A percentile compares a stretch with the other conserved stretches of the same genome.
Evolutionary conservation across 2,113 vertebrate species (phyloP).

Genomic region (Girardinichthys multiradiatus): DNA sequence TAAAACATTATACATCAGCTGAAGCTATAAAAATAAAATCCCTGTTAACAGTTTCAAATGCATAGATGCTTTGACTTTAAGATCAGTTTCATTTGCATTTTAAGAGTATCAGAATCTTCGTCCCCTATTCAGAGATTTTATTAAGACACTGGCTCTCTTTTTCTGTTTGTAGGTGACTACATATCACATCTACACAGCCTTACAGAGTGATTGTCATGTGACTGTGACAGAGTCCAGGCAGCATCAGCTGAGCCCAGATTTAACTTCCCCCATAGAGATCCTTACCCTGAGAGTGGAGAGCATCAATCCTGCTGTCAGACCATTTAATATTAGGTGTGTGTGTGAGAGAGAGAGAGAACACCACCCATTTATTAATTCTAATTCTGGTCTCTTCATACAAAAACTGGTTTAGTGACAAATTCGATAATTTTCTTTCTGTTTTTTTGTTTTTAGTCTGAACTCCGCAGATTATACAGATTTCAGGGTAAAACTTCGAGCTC

Average conservation of each 20-base stretch:
- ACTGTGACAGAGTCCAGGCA: constrained; percentile 88
- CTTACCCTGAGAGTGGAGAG: constrained; percentile 89
- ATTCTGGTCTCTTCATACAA: too few species aligned
- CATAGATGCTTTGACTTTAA: too few species aligned
- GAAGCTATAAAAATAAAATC: too few species aligned
- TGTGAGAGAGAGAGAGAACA: background rate
- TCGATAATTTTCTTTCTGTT: background rate
- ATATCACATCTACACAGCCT: constrained; percentile 85
- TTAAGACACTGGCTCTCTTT: background rate
- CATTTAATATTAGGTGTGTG: constrained; percentile 88
- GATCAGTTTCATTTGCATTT: background rate
- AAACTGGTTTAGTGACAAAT: too few species aligned
- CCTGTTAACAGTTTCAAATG: too few species aligned
- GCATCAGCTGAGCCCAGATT: constrained; percentile 88
- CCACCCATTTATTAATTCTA: too few species aligned
- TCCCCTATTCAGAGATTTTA: background rate
- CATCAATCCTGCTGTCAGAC: constrained; percentile 78
- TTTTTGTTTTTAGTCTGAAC: constrained; percentile 81
- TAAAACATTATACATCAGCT: too few species aligned
- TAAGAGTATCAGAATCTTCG: background rate
- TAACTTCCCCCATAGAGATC: constrained; percentile 87
- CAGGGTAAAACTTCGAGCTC: constrained; percentile 87
- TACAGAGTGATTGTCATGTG: constrained; percentile 89
- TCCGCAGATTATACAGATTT: constrained; percentile 91
- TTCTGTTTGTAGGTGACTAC: constrained; percentile 83